Conservation (phyloP, 2,113 vertebrate genomes). For the Bungarus multicinctus region DNA sequence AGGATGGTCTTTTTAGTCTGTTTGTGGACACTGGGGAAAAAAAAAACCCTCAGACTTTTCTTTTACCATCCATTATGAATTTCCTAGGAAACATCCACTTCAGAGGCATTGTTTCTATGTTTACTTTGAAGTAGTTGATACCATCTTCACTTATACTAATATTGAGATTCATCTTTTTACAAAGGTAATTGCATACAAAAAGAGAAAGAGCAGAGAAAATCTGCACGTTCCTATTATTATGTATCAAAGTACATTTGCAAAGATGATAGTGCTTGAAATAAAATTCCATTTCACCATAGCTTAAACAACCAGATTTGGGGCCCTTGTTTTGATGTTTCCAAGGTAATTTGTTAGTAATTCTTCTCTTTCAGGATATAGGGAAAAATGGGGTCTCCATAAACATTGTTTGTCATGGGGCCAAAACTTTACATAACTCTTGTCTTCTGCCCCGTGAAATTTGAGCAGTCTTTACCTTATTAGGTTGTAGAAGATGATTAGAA, state of each 20-base stretch:
- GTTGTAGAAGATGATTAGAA: background rate
- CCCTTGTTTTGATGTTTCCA: background rate
- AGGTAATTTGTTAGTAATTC: background rate
- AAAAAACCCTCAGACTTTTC: no score
- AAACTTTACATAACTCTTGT: background rate
- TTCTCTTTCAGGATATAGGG: background rate
- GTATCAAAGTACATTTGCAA: background rate
- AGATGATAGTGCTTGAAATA: background rate
- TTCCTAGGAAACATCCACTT: background rate
- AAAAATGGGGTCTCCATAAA: background rate
- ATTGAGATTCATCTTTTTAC: background rate
- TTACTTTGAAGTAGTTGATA: background rate
- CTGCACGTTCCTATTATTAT: background rate
- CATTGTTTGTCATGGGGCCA: background rate
- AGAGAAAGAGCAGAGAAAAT: no score
- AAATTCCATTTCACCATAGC: background rate
- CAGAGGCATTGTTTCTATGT: background rate
- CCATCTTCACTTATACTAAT: no score
- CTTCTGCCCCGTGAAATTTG: background rate
- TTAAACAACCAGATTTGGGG: background rate
- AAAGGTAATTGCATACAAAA: background rate
- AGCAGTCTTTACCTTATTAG: background rate
- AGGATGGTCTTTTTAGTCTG: no score
- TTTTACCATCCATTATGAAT: background rate
- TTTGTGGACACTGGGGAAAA: background rate